Base-by-base conservation (phyloP, 2,113 vertebrate genomes). In the Dolichallabes microphthalmus region DNA sequence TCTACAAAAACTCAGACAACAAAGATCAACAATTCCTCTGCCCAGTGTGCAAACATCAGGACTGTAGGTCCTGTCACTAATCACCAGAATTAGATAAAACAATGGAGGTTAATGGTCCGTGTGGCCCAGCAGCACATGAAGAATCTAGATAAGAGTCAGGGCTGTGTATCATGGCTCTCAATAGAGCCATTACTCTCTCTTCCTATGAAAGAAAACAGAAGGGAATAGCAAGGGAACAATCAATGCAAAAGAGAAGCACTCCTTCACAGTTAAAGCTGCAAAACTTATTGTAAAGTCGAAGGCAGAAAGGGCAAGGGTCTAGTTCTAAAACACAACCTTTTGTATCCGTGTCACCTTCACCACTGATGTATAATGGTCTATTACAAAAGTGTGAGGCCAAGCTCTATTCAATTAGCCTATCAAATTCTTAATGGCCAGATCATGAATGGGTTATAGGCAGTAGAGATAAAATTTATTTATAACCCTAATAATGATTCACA, bases 31-130 rank as follows among this genome's bases (percentile, higher is more conserved):
- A 60, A 79, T 79, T 55, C 39, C 76, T 39, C 19, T 60, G 55
- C 55, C 17, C 76, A 58, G 63, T 27, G 30, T 5, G 50, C 92
- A 93, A 25, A 76, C 11, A 93, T 92, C 93, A 64, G 92, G 85
- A 92, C 91, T 85, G 92, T 90, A 94, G 91, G 92, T 92, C 93
- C 91, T 90, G 92, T 89, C 92, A 93, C 93, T 94, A 94, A 94
- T 94, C 94, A 94, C 93, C 90, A 92, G 91, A 90, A 88, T 92
- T 90, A 91, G 94, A 94, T 95, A 94, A 95, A 92, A 92, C 92
- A 91, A 90, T 87, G 93, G 92, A 93, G 94, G 94, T 95, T 95
- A 94, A 95, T 95, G 94, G 87, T 73, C 85, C 83, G n/a, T 93
- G 92, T 92, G 92, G 91, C 92, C 90, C 90, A 92, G 86, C 83